Percentiles rank a stretch among this genome's conserved stretches.
Conservation (phyloP, 2,797 vertebrate genomes). For the Columba guinea region DNA sequence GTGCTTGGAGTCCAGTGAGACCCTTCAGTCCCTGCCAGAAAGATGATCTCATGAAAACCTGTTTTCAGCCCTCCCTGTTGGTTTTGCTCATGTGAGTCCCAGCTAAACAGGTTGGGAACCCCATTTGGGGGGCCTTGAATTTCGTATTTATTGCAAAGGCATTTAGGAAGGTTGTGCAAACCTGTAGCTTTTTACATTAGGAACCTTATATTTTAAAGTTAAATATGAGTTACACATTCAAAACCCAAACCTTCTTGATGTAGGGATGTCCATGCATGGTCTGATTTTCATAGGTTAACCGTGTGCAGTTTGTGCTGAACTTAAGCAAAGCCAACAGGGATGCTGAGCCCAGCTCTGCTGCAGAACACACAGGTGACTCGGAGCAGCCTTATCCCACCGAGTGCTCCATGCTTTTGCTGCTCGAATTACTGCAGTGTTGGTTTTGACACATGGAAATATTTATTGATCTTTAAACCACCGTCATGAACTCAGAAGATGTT, state of each 20-base stretch:
- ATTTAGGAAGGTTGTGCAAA: not conserved
- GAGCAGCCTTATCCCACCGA: not conserved
- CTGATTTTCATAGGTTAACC: not conserved
- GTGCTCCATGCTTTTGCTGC: not conserved
- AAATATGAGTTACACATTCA: not conserved
- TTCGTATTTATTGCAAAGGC: not conserved
- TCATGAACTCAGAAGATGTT: not conserved
- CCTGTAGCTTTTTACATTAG: not conserved
- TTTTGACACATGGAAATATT: not conserved
- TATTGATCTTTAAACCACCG: not conserved
- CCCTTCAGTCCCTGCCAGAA: not conserved
- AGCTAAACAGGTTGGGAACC: not conserved
- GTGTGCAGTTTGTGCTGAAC: not conserved
- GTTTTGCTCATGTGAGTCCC: not conserved
- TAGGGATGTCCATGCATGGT: not conserved
- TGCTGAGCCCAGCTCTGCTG: not conserved
- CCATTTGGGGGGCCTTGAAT: not conserved
- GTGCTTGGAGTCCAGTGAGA: not conserved
- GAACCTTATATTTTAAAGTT: not conserved
- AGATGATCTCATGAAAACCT: not conserved
- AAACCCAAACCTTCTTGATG: fast-evolving
- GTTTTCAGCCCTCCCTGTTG: not conserved
- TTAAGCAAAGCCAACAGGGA: not conserved
- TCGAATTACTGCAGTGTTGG: not conserved
- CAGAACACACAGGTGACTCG: not conserved